These are phyloP conservation scores for Molanna angustata DNA, from an alignment of 2,888 invertebrate species.

Conservation along the genomic window DNA sequence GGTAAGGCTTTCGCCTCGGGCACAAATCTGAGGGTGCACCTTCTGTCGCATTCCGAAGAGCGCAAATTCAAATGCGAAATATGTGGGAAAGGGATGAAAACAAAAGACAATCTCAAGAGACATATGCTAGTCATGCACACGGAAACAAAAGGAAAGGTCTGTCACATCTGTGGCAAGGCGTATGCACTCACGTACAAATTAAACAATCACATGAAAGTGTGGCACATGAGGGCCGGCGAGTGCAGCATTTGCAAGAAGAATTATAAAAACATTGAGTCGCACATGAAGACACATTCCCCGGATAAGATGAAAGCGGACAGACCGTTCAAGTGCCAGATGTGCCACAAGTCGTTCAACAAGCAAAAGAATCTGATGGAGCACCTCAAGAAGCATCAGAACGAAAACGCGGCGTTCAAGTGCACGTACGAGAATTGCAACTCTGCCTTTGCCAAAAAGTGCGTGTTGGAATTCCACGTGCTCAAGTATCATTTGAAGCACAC, in stretches of 20 bases:
- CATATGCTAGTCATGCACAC: slow-evolving; percentile 13
- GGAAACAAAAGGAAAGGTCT: slow-evolving; percentile 12
- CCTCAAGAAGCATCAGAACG: slow-evolving; percentile 15
- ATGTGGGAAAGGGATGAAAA: slow-evolving; percentile 13
- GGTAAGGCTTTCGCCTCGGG: slow-evolving; percentile 14
- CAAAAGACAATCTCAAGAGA: slow-evolving; percentile 17
- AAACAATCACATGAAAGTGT: slow-evolving; percentile 18
- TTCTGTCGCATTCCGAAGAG: slow-evolving; percentile 13
- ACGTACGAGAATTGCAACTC: slow-evolving; percentile 13
- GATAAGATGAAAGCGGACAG: slow-evolving; percentile 12
- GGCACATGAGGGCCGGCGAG: slow-evolving; percentile 3
- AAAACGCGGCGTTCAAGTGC: slow-evolving; percentile 11
- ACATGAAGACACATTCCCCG: slow-evolving; percentile 15
- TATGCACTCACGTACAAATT: slow-evolving; percentile 16
- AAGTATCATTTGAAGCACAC: slow-evolving; percentile 13
- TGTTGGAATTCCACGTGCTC: slow-evolving; percentile 13
- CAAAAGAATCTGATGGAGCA: slow-evolving; percentile 15
- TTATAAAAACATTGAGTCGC: slow-evolving; percentile 14
- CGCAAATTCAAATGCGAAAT: slow-evolving; percentile 18
- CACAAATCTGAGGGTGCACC: slow-evolving; percentile 13
- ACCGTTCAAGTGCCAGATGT: slow-evolving; percentile 15
- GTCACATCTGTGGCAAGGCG: slow-evolving; percentile 14
- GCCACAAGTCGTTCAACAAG: slow-evolving; percentile 15
- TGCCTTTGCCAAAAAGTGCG: slow-evolving; percentile 13
- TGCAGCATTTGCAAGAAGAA: slow-evolving; percentile 19